Conservation (phyloP, 2,797 vertebrate species). For the Anableps anableps region DNA sequence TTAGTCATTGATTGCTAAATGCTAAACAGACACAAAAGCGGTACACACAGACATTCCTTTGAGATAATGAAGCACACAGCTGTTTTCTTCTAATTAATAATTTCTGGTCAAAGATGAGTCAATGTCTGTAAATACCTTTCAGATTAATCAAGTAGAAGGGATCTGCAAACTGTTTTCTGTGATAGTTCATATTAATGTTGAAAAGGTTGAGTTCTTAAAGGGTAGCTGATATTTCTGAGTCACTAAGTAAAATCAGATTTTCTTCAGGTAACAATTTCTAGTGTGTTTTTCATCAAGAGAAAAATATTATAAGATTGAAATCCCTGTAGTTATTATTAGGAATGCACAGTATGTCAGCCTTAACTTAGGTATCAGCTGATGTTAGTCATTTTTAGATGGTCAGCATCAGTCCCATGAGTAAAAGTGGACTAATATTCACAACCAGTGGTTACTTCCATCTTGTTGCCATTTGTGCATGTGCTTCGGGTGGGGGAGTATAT, state of each 20-base stretch:
- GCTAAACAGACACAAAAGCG: constrained; percentile 22
- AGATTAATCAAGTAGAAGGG: constrained; percentile 17
- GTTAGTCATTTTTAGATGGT: too few species aligned
- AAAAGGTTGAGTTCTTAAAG: constrained; percentile 5
- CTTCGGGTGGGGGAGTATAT: too few species aligned
- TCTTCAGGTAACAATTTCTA: neutral
- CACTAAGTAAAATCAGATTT: constrained; percentile 19
- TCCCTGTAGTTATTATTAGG: neutral
- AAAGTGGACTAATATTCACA: too few species aligned
- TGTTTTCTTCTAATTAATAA: constrained; percentile 21
- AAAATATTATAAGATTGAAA: neutral
- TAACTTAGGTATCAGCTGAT: too few species aligned
- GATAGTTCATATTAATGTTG: constrained; percentile 12
- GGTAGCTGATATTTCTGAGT: constrained; percentile 7
- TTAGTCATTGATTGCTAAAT: constrained; percentile 35
- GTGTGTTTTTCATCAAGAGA: neutral
- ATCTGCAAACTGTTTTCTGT: constrained; percentile 16
- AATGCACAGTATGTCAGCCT: neutral
- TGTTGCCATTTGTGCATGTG: too few species aligned
- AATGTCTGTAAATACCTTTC: constrained; percentile 16
- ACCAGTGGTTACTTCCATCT: too few species aligned
- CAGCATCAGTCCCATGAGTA: too few species aligned
- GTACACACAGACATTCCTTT: constrained; percentile 10
- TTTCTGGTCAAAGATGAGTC: constrained; percentile 32
- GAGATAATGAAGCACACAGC: neutral